Evolutionary conservation across 2,888 invertebrate species (phyloP).

Genomic region (Phaedon cochleariae): DNA sequence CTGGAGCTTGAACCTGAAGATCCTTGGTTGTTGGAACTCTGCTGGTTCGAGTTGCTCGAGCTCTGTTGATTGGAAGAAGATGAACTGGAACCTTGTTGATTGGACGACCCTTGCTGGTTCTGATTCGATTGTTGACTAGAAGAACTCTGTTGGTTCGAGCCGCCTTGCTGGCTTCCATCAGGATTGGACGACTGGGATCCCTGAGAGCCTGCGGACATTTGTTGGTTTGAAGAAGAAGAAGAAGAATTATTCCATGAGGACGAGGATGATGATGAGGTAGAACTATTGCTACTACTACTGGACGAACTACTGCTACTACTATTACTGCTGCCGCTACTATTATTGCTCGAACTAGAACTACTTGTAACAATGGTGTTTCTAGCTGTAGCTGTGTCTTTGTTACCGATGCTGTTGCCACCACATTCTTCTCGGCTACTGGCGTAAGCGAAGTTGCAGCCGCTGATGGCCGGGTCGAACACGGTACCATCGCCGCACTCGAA

Average conservation of each 20-base stretch:
- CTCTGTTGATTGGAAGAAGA: constrained; percentile 11
- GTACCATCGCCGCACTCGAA: constrained; percentile 81
- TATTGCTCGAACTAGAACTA: constrained; percentile 32
- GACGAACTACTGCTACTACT: constrained; percentile 20
- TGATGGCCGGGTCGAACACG: constrained; percentile 74
- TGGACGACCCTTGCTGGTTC: constrained; percentile 30
- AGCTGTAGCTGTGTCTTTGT: constrained; percentile 14
- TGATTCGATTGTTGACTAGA: constrained; percentile 17
- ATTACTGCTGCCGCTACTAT: constrained; percentile 11
- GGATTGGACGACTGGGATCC: not conserved
- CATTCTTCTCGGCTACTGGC: constrained; percentile 76
- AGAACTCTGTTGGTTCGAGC: constrained; percentile 31
- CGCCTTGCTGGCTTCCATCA: constrained; percentile 28
- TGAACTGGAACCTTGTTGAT: constrained; percentile 27
- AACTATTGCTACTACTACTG: constrained; percentile 8
- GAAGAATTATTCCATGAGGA: not conserved
- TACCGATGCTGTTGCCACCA: constrained; percentile 65
- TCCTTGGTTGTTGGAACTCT: not conserved
- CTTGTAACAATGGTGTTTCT: constrained; percentile 36
- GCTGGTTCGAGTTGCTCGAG: not conserved
- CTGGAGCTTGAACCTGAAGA: not conserved
- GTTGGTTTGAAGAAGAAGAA: constrained; percentile 25
- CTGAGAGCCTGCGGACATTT: constrained; percentile 8
- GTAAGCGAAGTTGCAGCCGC: constrained; percentile 75
- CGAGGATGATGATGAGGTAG: constrained; percentile 13